Conservation (phyloP, 2,797 vertebrate genomes). For the Lithobates pipiens region DNA sequence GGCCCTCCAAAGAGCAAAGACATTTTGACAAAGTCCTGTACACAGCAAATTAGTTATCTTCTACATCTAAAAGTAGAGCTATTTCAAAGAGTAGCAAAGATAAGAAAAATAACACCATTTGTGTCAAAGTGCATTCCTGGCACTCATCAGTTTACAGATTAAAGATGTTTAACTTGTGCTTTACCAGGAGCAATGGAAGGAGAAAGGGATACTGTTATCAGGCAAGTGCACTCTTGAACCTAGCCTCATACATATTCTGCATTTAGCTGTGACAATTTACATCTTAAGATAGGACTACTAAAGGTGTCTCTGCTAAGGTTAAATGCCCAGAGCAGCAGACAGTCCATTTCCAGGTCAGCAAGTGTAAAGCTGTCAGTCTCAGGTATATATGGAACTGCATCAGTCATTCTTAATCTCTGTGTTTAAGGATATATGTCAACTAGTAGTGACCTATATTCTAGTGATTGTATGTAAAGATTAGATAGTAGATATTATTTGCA, state of each 20-base stretch:
- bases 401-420: slow-evolving; percentile 34
- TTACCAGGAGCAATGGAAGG: slow-evolving; percentile 42
- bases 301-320: slow-evolving; percentile 44
- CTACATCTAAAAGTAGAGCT: slow-evolving; percentile 18
- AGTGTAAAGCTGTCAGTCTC: slow-evolving; percentile 47
- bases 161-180: slow-evolving; percentile 55
- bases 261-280: slow-evolving; percentile 39
- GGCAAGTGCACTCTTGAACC: slow-evolving; percentile 60
- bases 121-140: slow-evolving; percentile 55
- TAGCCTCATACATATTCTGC: slow-evolving; percentile 52
- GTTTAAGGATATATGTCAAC: slow-evolving; percentile 27
- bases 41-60: slow-evolving; percentile 45
- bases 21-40: background rate
- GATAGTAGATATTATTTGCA: background rate
- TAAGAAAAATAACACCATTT: slow-evolving; percentile 56
- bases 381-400: slow-evolving; percentile 37
- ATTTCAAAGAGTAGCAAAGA: slow-evolving; percentile 42
- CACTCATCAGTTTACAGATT: slow-evolving; percentile 56
- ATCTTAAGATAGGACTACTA: slow-evolving; percentile 49
- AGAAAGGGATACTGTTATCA: slow-evolving; percentile 52
- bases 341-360: slow-evolving; percentile 60
- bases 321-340: slow-evolving; percentile 47
- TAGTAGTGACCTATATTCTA: slow-evolving; percentile 20
- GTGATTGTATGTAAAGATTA: background rate
- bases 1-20: background rate